These are phyloP conservation scores for Eublepharis macularius DNA, from an alignment of 2,113 vertebrate genomes.

Conservation along the genomic window DNA sequence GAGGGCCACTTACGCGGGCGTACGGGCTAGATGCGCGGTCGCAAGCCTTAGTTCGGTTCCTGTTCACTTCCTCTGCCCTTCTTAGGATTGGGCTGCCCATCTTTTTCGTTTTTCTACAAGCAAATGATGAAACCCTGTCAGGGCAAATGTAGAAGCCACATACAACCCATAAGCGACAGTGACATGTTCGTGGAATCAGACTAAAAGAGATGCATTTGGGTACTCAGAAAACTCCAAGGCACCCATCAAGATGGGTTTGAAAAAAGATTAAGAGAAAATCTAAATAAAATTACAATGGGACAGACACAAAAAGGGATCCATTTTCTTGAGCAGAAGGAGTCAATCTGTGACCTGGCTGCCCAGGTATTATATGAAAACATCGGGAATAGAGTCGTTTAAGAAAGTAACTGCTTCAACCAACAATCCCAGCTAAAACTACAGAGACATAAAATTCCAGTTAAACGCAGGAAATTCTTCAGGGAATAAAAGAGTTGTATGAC, in stretches of 20 bases:
- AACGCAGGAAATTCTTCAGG: conserved; percentile 80
- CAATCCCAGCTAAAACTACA: conserved; percentile 76
- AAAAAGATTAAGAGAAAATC: conserved; percentile 55
- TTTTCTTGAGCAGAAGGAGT: conserved; percentile 71
- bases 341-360: conserved; percentile 54
- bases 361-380: conserved; percentile 59
- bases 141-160: conserved; percentile 46
- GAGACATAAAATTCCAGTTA: conserved; percentile 79
- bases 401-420: conserved; percentile 74
- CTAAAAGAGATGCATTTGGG: conserved; percentile 47
- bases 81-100: too few relatives aligned
- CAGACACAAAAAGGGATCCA: conserved; percentile 55
- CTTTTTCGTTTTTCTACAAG: conserved; percentile 69
- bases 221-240: conserved; percentile 25
- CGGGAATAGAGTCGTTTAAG: conserved; percentile 66
- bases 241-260: conserved; percentile 48
- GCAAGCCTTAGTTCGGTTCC: too few relatives aligned
- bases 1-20: too few relatives aligned
- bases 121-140: conserved; percentile 77
- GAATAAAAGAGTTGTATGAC: conserved; percentile 86
- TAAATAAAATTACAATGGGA: conserved; percentile 58
- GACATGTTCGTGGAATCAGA: conserved; percentile 42
- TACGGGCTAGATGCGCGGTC: too few relatives aligned
- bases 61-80: too few relatives aligned
- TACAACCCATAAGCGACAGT: conserved; percentile 26